phyloP scores from a whole-genome alignment of 2,888 invertebrate genomes.

The Acronicta psi region DNA sequence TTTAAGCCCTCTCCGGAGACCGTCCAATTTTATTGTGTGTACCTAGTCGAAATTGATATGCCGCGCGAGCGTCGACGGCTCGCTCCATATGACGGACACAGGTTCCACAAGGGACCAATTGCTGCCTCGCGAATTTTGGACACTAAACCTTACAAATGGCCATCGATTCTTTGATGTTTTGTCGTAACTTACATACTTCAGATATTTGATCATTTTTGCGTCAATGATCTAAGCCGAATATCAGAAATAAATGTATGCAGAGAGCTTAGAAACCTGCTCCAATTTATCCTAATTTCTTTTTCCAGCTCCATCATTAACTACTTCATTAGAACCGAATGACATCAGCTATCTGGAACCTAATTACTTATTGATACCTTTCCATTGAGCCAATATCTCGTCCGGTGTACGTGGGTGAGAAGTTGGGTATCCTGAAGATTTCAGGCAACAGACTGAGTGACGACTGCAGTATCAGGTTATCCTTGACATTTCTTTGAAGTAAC shows the following conservation, averaged over 20 bases:
- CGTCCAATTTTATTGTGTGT: conserved; percentile 89
- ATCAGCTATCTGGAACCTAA: too few relatives aligned
- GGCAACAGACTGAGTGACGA: too few relatives aligned
- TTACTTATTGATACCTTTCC: too few relatives aligned
- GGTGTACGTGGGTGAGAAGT: too few relatives aligned
- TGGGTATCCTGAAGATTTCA: too few relatives aligned
- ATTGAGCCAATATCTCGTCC: too few relatives aligned
- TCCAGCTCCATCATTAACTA: too few relatives aligned
- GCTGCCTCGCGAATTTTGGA: conserved; percentile 67
- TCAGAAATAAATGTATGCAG: conserved; percentile 13
- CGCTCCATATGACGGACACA: conserved; percentile 74
- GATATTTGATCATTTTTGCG: conserved; percentile 21
- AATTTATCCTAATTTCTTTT: too few relatives aligned
- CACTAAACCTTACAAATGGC: conserved; percentile 58
- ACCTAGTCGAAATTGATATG: conserved; percentile 88
- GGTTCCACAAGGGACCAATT: conserved; percentile 65
- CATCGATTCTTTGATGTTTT: conserved; percentile 52
- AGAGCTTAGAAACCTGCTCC: too few relatives aligned
- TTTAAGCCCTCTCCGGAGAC: conserved; percentile 89
- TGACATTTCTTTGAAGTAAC: too few relatives aligned
- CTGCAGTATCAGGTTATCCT: too few relatives aligned
- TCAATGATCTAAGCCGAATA: conserved; percentile 31
- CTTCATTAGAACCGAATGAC: too few relatives aligned
- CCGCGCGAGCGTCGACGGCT: conserved; percentile 77
- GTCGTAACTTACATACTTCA: conserved; percentile 42